Conservation (phyloP, 2,888 invertebrate species). For the Germaria angustata region DNA sequence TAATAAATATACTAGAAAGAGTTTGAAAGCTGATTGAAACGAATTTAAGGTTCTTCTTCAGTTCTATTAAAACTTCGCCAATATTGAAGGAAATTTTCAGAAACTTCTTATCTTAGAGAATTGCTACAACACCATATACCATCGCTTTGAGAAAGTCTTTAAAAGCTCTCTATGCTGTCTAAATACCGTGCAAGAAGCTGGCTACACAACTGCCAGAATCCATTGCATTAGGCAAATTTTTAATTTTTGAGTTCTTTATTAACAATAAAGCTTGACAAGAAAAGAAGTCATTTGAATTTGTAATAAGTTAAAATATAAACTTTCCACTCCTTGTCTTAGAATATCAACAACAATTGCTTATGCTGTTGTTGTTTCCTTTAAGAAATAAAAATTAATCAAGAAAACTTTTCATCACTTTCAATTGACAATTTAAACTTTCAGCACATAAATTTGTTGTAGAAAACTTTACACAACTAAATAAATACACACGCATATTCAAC, state of each 20-base stretch:
- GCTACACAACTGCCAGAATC: too few species aligned
- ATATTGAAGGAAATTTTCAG: too few species aligned
- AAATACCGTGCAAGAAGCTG: not conserved
- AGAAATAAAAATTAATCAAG: conserved; percentile 77
- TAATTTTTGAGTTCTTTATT: too few species aligned
- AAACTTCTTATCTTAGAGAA: too few species aligned
- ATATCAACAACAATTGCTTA: not conserved
- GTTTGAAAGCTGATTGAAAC: too few species aligned
- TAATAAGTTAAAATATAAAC: not conserved
- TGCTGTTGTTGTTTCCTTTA: conserved; percentile 54
- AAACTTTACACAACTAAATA: conserved; percentile 59
- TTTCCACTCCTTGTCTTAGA: not conserved
- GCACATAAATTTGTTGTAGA: conserved; percentile 73
- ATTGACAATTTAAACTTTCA: conserved; percentile 79
- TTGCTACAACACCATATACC: too few species aligned
- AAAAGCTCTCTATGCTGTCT: too few species aligned
- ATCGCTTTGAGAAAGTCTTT: too few species aligned
- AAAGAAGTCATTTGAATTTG: not conserved
- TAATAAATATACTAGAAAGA: too few species aligned
- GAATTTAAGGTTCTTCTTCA: too few species aligned
- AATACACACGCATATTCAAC: conserved; percentile 4
- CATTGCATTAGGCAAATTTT: too few species aligned
- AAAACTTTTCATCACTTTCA: conserved; percentile 79
- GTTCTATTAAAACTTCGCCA: too few species aligned
- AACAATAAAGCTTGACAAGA: not conserved